Percentiles rank a stretch among this genome's conserved stretches.
phyloP scores from a whole-genome alignment of 2,797 vertebrate genomes.

The Halcyon smyrnensis region DNA sequence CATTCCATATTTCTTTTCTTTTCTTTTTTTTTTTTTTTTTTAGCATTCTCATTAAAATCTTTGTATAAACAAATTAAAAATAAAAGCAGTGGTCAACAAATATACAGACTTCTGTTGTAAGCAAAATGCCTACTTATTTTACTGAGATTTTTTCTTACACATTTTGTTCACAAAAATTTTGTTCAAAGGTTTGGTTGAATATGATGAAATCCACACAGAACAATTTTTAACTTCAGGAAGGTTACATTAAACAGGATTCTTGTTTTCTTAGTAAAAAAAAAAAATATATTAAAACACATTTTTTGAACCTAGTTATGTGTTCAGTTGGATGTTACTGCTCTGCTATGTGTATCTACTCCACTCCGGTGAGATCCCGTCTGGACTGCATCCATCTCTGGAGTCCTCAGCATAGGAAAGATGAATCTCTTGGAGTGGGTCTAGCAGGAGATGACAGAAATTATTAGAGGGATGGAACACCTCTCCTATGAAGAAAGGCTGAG shows the following conservation, averaged over 20 bases:
- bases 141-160: background rate
- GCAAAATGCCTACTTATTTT: background rate
- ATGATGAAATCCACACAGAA: background rate
- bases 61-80: background rate
- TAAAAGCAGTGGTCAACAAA: background rate
- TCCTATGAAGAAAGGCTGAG: too few relatives aligned
- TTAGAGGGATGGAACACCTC: too few relatives aligned
- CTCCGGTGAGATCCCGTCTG: background rate
- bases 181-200: background rate
- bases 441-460: too few relatives aligned
- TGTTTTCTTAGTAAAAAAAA: background rate
- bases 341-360: background rate
- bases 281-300: background rate
- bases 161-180: background rate
- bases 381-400: too few relatives aligned
- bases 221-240: background rate
- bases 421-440: too few relatives aligned
- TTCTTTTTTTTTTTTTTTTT: background rate
- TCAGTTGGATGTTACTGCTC: background rate
- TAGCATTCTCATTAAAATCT: background rate
- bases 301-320: background rate
- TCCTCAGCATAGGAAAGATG: too few relatives aligned
- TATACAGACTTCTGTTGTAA: background rate
- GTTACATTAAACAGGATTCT: background rate
- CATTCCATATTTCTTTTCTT: background rate